phyloP scores from a whole-genome alignment of 2,888 invertebrate species.

The Synergus gifuensis region DNA sequence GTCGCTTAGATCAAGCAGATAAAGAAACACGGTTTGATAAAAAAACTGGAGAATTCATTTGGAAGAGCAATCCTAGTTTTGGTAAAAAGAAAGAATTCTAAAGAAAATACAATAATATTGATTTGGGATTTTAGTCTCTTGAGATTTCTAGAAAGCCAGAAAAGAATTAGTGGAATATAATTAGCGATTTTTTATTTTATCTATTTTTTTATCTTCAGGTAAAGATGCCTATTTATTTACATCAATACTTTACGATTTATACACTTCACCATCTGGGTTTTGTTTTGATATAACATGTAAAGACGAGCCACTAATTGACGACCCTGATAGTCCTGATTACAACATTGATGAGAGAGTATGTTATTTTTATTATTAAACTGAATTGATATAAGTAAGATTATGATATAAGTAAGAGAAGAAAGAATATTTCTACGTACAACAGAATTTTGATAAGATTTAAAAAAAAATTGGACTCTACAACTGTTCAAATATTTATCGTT shows the following conservation, averaged over 20 bases:
- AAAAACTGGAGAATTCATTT: constrained; percentile 89
- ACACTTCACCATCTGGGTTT: constrained; percentile 92
- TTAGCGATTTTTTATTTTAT: background rate
- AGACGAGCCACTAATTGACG: constrained; percentile 93
- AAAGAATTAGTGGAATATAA: background rate
- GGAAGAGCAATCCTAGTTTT: constrained; percentile 86
- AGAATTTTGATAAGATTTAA: background rate
- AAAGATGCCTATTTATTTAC: constrained; percentile 88
- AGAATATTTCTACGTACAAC: background rate
- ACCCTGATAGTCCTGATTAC: constrained; percentile 87
- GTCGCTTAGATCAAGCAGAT: constrained; percentile 92
- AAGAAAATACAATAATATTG: background rate
- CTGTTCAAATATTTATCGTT: background rate
- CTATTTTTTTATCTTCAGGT: constrained; percentile 74
- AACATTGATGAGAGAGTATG: constrained; percentile 88
- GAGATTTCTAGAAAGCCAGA: background rate
- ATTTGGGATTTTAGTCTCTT: constrained; percentile 59
- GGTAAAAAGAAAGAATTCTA: constrained; percentile 77
- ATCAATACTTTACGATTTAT: constrained; percentile 89
- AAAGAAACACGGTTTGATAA: constrained; percentile 81
- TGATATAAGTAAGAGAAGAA: background rate
- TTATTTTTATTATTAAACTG: constrained; percentile 42
- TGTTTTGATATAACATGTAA: constrained; percentile 94
- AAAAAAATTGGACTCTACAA: background rate
- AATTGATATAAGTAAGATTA: constrained; percentile 60